These are phyloP conservation scores for Podocnemis expansa DNA, from an alignment of 2,113 vertebrate species.

Conservation along the genomic window DNA sequence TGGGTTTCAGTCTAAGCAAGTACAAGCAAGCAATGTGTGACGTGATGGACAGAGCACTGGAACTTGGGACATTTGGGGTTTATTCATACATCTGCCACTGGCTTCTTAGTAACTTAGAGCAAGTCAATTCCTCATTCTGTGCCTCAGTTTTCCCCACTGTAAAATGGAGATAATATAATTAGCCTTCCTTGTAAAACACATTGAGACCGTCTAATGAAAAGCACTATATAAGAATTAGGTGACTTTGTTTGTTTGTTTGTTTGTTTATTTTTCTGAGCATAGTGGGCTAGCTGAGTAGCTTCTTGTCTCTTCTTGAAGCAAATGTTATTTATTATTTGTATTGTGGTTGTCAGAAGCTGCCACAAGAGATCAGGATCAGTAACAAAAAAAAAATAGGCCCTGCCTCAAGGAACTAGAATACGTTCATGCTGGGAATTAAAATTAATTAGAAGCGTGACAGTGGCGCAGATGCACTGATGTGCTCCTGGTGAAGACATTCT, in stretches of 20 bases:
- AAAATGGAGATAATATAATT: not conserved
- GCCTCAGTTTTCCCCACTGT: not conserved
- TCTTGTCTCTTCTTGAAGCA: not conserved
- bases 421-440: not conserved
- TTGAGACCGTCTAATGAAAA: not conserved
- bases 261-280: not conserved
- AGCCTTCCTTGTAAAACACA: not conserved
- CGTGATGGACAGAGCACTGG: too few relatives aligned
- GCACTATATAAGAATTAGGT: not conserved
- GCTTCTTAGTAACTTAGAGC: not conserved
- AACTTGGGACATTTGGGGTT: too few relatives aligned
- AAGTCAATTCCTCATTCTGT: not conserved
- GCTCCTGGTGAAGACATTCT: too few relatives aligned
- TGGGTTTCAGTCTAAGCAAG: too few relatives aligned
- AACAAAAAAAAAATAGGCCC: not conserved
- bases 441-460: too few relatives aligned
- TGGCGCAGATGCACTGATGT: too few relatives aligned
- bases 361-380: not conserved
- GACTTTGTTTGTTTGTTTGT: too few relatives aligned
- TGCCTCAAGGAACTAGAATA: not conserved
- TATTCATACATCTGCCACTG: too few relatives aligned
- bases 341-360: not conserved
- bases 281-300: not conserved
- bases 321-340: not conserved
- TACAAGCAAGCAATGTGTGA: too few relatives aligned